Percentiles rank a stretch among this genome's conserved stretches.
Conservation (phyloP, 2,797 vertebrate species). For the Naso thynnoides region DNA sequence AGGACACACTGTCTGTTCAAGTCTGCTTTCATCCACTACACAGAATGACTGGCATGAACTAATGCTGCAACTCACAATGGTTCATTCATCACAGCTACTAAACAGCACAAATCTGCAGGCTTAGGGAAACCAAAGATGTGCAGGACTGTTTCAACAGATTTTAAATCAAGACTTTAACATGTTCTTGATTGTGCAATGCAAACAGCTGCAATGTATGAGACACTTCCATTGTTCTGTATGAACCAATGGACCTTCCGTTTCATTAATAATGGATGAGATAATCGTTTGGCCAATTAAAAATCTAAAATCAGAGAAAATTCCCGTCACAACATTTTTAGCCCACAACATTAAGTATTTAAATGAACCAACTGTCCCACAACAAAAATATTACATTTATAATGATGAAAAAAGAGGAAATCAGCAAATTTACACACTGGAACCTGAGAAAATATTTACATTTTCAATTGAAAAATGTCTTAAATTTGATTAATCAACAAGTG, state of each 20-base stretch:
- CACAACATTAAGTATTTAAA: not conserved
- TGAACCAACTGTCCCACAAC: rapidly evolving
- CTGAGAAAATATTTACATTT: too few species aligned
- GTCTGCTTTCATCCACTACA: slow-evolving; percentile 49
- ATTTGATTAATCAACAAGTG: too few species aligned
- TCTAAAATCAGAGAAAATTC: not conserved
- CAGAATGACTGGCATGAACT: slow-evolving; percentile 40
- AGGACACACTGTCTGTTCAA: slow-evolving; percentile 22
- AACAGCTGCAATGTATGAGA: too few species aligned
- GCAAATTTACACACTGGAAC: not conserved
- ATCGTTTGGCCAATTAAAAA: not conserved
- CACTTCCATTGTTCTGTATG: not conserved
- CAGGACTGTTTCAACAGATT: not conserved
- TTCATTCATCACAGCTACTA: slow-evolving; percentile 41
- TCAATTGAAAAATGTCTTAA: too few species aligned
- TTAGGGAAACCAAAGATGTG: not conserved
- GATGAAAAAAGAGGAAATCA: not conserved
- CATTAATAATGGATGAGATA: too few species aligned
- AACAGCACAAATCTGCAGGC: not conserved
- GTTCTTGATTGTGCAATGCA: not conserved
- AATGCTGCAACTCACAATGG: slow-evolving; percentile 30
- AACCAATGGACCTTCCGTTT: too few species aligned
- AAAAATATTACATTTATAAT: not conserved
- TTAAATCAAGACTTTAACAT: not conserved
- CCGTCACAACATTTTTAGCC: not conserved